Conservation (phyloP, 2,113 vertebrate species). For the Bubo blakistoni region DNA sequence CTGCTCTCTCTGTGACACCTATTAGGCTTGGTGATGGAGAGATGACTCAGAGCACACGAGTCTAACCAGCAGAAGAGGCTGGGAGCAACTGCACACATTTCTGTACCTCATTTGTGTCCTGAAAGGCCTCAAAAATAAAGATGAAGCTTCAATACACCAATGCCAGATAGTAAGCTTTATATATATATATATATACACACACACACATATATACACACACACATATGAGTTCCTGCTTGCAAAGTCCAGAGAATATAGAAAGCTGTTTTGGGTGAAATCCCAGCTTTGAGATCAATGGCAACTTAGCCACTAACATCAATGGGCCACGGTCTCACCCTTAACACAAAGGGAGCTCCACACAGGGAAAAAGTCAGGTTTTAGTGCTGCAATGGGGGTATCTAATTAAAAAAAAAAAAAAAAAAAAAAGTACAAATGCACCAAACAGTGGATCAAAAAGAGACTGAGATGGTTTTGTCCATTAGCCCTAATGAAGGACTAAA, state of each 20-base stretch:
- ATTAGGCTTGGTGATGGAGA: accelerated
- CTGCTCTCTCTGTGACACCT: neutral
- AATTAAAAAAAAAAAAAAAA: neutral
- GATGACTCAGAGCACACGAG: accelerated
- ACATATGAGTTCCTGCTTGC: neutral
- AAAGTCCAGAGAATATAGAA: neutral
- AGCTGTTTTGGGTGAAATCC: neutral
- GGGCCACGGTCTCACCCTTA: neutral
- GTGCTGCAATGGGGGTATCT: neutral
- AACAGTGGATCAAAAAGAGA: neutral
- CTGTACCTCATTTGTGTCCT: neutral
- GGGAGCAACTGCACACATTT: neutral
- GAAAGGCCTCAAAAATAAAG: neutral
- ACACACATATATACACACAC: too few species aligned
- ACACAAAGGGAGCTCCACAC: neutral
- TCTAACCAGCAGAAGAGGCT: too few species aligned
- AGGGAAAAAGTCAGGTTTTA: neutral
- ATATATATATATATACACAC: too few species aligned
- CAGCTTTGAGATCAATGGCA: neutral
- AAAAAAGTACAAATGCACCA: neutral
- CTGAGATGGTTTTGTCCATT: neutral
- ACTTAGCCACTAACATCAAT: neutral
- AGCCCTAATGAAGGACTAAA: neutral
- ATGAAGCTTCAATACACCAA: neutral
- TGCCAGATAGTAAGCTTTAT: neutral